Evolutionary conservation across 2,797 vertebrate species (phyloP).

Genomic region (Ataeniobius toweri): DNA sequence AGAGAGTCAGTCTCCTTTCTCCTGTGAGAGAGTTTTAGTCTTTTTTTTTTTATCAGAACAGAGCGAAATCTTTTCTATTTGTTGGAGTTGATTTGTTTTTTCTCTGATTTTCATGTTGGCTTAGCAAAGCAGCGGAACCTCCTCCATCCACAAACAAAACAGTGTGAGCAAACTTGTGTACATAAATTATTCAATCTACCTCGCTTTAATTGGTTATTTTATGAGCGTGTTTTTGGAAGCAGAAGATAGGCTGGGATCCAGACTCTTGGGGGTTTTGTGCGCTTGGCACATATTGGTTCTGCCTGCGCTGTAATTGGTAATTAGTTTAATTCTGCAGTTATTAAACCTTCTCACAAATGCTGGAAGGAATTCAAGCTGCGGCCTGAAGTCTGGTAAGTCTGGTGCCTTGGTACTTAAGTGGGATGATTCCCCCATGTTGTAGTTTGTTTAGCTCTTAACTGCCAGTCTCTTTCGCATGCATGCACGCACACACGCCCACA

Average conservation of each 20-base stretch:
- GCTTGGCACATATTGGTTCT: slow-evolving; percentile 28
- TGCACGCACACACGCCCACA: slow-evolving; percentile 13
- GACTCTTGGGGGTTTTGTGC: slow-evolving; percentile 47
- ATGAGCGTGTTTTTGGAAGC: slow-evolving; percentile 34
- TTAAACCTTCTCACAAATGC: slow-evolving; percentile 58
- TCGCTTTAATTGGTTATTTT: slow-evolving; percentile 46
- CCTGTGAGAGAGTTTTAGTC: not conserved
- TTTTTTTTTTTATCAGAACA: not conserved
- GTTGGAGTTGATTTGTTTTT: not conserved
- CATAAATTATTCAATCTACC: slow-evolving; percentile 40
- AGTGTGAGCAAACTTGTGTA: slow-evolving; percentile 28
- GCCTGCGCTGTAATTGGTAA: slow-evolving; percentile 56
- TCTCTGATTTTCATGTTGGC: not conserved
- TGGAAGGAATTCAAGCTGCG: slow-evolving; percentile 54
- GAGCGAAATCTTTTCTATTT: not conserved
- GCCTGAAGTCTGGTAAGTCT: slow-evolving; percentile 56
- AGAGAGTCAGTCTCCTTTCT: slow-evolving; percentile 39
- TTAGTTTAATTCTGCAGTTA: slow-evolving; percentile 71
- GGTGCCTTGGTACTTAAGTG: slow-evolving; percentile 57
- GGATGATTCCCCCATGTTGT: slow-evolving; percentile 59
- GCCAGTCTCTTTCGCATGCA: slow-evolving; percentile 11
- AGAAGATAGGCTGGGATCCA: slow-evolving; percentile 51
- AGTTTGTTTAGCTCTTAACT: slow-evolving; percentile 51
- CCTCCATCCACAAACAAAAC: slow-evolving; percentile 37
- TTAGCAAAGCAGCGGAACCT: not conserved